Percentiles rank a stretch among this genome's conserved stretches.
These are phyloP conservation scores for Drosophila sp. DNA, from an alignment of 1,140 invertebrate species.

Conservation along the genomic window DNA sequence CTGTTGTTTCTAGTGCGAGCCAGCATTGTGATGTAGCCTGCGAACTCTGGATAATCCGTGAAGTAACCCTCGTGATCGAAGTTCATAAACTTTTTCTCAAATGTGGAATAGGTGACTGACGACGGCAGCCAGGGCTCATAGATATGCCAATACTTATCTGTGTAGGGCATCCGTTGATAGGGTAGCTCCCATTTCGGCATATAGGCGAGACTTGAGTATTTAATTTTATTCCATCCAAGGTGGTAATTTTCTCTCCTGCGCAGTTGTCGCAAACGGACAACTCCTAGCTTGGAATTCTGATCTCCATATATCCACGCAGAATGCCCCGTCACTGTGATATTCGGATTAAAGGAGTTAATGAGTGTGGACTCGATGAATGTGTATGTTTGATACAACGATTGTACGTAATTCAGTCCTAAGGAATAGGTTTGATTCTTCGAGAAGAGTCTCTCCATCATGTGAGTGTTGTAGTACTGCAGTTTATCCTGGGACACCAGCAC, in stretches of 20 bases:
- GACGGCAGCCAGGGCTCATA: constrained; percentile 60
- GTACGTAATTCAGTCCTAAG: constrained; percentile 22
- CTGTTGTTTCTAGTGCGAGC: constrained; percentile 27
- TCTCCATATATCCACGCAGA: constrained; percentile 43
- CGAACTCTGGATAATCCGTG: constrained; percentile 30
- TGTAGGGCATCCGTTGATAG: constrained; percentile 39
- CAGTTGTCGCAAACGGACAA: constrained; percentile 61
- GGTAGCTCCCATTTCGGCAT: constrained; percentile 56
- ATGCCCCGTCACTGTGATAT: not conserved
- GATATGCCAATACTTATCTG: constrained; percentile 62
- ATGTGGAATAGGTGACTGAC: not conserved
- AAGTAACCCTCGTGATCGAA: constrained; percentile 25
- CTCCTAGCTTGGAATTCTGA: constrained; percentile 45
- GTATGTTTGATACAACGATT: constrained; percentile 39
- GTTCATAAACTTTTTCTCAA: constrained; percentile 12
- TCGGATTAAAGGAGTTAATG: constrained; percentile 45
- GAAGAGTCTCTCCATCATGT: not conserved
- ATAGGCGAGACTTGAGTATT: constrained; percentile 28
- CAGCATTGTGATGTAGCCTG: constrained; percentile 57
- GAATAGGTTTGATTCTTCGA: constrained; percentile 4
- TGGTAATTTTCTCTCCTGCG: constrained; percentile 6
- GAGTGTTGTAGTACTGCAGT: constrained; percentile 44
- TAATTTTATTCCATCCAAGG: not conserved
- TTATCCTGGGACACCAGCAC: constrained; percentile 23
- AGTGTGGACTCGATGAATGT: constrained; percentile 41